Evolutionary conservation across 2,888 invertebrate genomes (phyloP).

Genomic region (Aromia moschata): DNA sequence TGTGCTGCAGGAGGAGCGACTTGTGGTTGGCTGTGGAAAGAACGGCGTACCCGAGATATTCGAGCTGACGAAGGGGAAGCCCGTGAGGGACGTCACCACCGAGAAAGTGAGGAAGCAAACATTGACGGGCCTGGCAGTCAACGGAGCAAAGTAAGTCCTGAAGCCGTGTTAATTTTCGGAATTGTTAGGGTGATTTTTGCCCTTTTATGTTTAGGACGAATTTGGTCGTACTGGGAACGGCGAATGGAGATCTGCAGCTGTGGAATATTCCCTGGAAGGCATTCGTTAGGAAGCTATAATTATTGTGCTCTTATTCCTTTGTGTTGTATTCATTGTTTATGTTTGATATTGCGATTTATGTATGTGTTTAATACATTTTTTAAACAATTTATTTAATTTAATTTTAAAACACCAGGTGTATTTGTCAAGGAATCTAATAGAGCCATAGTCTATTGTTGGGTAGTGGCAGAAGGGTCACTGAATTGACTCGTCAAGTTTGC

Average conservation of each 20-base stretch:
- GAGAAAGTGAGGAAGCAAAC: constrained; percentile 36
- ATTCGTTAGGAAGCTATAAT: constrained; percentile 18
- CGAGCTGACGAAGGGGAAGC: constrained; percentile 52
- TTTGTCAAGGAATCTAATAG: too few species aligned
- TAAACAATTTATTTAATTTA: too few species aligned
- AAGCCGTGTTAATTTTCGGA: constrained; percentile 2
- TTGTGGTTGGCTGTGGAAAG: constrained; percentile 57
- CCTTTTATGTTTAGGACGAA: constrained; percentile 50
- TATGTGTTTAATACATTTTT: too few species aligned
- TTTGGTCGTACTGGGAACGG: constrained; percentile 54
- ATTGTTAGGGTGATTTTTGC: constrained; percentile 1
- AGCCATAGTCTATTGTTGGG: too few species aligned
- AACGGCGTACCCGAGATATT: constrained; percentile 56
- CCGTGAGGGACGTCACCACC: constrained; percentile 44
- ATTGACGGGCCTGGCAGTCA: constrained; percentile 44
- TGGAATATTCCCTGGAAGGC: constrained; percentile 59
- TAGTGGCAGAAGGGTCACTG: too few species aligned
- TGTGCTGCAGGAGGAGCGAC: constrained; percentile 57
- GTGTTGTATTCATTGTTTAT: too few species aligned
- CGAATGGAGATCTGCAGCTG: constrained; percentile 56
- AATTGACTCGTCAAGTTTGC: too few species aligned
- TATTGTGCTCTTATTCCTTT: too few species aligned
- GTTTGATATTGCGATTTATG: too few species aligned
- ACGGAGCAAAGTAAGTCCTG: constrained; percentile 43
- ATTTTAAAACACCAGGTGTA: too few species aligned